phyloP scores from a whole-genome alignment of 2,888 invertebrate species.

The Leistus spinibarbis region DNA sequence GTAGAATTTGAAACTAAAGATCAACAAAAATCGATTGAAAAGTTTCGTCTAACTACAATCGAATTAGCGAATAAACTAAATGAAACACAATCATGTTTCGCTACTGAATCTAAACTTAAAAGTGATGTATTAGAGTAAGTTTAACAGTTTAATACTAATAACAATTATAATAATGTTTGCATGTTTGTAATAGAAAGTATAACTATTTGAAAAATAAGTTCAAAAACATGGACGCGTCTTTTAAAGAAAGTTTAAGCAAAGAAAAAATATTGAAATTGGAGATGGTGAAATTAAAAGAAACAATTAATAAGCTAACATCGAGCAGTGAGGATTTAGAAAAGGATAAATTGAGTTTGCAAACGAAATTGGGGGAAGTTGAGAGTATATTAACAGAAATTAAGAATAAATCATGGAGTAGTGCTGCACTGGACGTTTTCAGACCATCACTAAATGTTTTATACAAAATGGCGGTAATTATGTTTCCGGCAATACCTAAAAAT shows the following conservation, averaged over 20 bases:
- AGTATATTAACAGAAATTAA: neutral
- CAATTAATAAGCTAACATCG: neutral
- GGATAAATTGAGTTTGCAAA: neutral
- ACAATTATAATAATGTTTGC: neutral
- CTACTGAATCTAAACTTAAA: neutral
- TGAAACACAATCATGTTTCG: neutral
- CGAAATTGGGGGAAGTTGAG: neutral
- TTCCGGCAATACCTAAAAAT: slow-evolving; percentile 3
- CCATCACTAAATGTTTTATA: neutral
- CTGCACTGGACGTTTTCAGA: neutral
- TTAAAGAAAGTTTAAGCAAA: neutral
- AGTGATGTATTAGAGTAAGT: neutral
- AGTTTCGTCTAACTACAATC: neutral
- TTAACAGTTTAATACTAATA: neutral
- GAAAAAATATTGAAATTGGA: neutral
- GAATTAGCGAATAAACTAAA: neutral
- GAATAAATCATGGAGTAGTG: neutral
- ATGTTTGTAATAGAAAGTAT: neutral
- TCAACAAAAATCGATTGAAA: neutral
- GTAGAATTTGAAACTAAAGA: neutral
- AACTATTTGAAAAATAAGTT: neutral
- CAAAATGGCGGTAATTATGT: neutral
- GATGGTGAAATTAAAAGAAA: neutral
- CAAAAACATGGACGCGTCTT: neutral
- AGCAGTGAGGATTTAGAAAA: neutral